A percentile compares a stretch with the other conserved stretches of the same genome.
Conservation (phyloP, 2,797 vertebrate genomes). For the Garrulus glandarius region DNA sequence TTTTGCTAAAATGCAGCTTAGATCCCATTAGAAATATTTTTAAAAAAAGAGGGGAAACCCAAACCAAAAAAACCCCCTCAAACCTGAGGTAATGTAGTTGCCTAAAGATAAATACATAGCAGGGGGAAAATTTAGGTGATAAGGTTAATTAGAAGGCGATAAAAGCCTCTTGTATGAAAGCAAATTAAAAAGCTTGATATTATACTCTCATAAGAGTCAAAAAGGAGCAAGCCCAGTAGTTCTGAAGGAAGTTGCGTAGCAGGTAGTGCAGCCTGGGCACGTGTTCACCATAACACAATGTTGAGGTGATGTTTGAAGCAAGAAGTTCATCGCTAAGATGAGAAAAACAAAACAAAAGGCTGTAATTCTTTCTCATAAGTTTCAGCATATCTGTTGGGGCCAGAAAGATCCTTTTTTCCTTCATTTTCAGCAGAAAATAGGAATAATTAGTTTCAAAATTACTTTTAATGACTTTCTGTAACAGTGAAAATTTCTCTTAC, state of each 20-base stretch:
- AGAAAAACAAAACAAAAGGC: no score
- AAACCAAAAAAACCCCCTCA: rapidly evolving
- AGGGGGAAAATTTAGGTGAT: neutral
- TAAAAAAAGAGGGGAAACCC: neutral
- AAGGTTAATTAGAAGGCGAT: neutral
- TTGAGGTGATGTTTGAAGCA: neutral
- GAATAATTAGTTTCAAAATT: neutral
- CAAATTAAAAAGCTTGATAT: neutral
- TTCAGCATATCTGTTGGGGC: neutral
- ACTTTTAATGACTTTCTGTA: neutral
- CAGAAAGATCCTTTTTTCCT: neutral
- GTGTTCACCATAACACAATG: rapidly evolving
- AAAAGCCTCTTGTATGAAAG: neutral
- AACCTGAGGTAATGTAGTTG: neutral
- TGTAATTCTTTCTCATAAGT: neutral
- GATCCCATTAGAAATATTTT: neutral
- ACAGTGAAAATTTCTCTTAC: neutral
- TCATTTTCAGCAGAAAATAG: neutral
- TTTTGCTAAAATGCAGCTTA: neutral
- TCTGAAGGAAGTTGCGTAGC: neutral
- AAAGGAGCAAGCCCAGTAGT: neutral
- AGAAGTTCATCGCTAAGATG: neutral
- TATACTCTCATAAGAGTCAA: neutral
- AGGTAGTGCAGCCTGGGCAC: neutral
- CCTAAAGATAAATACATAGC: neutral